These are phyloP conservation scores for Bradypodion pumilum DNA, from an alignment of 2,797 vertebrate genomes.

Conservation along the genomic window DNA sequence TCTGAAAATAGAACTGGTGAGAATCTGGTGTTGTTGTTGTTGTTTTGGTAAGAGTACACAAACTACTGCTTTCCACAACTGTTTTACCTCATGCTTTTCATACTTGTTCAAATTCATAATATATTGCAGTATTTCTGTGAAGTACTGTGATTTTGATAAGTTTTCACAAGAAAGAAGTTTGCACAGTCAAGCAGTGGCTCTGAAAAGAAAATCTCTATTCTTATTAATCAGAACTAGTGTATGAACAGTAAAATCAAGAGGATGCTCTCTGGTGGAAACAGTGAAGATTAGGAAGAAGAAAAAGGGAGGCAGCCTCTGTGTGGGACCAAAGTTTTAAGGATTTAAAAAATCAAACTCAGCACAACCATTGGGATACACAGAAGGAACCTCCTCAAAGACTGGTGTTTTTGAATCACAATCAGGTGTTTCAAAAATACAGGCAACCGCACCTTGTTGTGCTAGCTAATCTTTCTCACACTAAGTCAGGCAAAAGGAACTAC, in stretches of 20 bases:
- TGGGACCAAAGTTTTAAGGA: not conserved
- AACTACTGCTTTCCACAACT: not conserved
- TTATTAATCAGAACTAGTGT: not conserved
- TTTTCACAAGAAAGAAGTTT: not conserved
- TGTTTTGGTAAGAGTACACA: not conserved
- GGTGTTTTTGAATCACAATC: too few species aligned
- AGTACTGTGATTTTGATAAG: not conserved
- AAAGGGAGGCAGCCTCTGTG: not conserved
- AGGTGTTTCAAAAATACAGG: too few species aligned
- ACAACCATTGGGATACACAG: too few species aligned
- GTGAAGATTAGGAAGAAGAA: not conserved
- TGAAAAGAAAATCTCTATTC: not conserved
- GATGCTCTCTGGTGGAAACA: not conserved
- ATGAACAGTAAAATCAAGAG: not conserved
- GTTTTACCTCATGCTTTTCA: conserved; percentile 2
- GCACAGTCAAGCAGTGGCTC: not conserved
- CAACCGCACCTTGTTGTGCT: too few species aligned
- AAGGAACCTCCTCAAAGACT: too few species aligned
- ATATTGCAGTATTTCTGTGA: not conserved
- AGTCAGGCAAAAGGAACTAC: too few species aligned
- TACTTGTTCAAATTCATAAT: not conserved
- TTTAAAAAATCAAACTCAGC: not conserved
- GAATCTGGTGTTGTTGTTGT: not conserved
- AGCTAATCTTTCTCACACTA: too few species aligned
- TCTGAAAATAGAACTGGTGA: not conserved